Evolutionary conservation across 2,113 vertebrate species (phyloP).

Genomic region (Xenopus borealis): DNA sequence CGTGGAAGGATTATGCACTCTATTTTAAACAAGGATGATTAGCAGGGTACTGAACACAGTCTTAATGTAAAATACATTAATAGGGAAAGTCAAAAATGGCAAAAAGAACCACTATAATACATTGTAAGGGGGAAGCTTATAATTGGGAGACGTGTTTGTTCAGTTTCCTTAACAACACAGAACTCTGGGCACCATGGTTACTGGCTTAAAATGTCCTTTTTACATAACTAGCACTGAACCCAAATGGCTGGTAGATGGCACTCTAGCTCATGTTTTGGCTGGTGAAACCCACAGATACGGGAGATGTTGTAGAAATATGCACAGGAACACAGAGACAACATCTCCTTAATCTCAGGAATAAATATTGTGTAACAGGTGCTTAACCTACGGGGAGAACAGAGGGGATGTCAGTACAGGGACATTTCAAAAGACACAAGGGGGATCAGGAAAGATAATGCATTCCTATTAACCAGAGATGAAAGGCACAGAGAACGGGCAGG

Average conservation of each 20-base stretch:
- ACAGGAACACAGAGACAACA: slow-evolving; percentile 4
- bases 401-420: neutral
- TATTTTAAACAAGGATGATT: slow-evolving; percentile 38
- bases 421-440: neutral
- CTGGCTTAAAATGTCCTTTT: slow-evolving; percentile 8
- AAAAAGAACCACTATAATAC: slow-evolving; percentile 16
- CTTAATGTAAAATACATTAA: slow-evolving; percentile 39
- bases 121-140: slow-evolving; percentile 28
- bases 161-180: slow-evolving; percentile 40
- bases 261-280: slow-evolving; percentile 14
- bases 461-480: neutral
- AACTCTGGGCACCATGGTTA: slow-evolving; percentile 33
- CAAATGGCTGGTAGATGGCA: neutral
- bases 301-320: slow-evolving; percentile 3
- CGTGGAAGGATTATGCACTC: slow-evolving; percentile 40
- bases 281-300: neutral
- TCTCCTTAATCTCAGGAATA: slow-evolving; percentile 20
- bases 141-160: slow-evolving; percentile 38
- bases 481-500: too few relatives aligned
- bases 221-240: neutral
- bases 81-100: neutral
- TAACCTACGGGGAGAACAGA: neutral
- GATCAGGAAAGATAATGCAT: neutral
- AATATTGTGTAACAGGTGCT: slow-evolving; percentile 30
- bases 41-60: slow-evolving; percentile 10